phyloP scores from a whole-genome alignment of 2,797 vertebrate species.

The Pelochelys cantorii region DNA sequence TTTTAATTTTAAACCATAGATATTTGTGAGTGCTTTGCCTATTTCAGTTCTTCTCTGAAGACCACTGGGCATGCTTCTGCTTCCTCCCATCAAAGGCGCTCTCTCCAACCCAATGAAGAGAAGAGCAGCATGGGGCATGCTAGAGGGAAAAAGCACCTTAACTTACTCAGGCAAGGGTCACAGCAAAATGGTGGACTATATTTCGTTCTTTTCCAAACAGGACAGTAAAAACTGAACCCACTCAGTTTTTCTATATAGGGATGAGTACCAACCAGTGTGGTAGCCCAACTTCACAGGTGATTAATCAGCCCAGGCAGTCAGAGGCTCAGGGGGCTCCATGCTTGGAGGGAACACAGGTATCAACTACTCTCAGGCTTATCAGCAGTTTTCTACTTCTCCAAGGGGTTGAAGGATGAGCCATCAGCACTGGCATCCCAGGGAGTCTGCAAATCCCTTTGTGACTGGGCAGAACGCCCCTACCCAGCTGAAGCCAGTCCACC shows the following conservation, averaged over 20 bases:
- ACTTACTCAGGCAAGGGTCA: not conserved
- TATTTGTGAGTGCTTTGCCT: rapidly evolving
- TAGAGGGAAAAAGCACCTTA: not conserved
- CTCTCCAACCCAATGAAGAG: not conserved
- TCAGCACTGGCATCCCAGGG: not conserved
- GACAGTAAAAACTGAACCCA: not conserved
- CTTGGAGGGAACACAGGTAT: too few relatives aligned
- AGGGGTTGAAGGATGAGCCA: not conserved
- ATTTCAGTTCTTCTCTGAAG: not conserved
- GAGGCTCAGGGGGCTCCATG: too few relatives aligned
- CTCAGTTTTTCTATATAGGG: not conserved
- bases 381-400: not conserved
- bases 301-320: too few relatives aligned
- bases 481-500: too few relatives aligned
- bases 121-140: not conserved
- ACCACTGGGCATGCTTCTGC: not conserved
- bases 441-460: not conserved
- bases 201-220: not conserved
- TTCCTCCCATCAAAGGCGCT: not conserved
- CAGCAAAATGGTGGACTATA: not conserved
- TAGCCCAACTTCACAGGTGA: too few relatives aligned
- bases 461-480: too few relatives aligned
- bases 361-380: not conserved
- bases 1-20: not conserved
- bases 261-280: too few relatives aligned